Evolutionary conservation across 2,113 vertebrate species (phyloP).

Genomic region (Nibea coibor): DNA sequence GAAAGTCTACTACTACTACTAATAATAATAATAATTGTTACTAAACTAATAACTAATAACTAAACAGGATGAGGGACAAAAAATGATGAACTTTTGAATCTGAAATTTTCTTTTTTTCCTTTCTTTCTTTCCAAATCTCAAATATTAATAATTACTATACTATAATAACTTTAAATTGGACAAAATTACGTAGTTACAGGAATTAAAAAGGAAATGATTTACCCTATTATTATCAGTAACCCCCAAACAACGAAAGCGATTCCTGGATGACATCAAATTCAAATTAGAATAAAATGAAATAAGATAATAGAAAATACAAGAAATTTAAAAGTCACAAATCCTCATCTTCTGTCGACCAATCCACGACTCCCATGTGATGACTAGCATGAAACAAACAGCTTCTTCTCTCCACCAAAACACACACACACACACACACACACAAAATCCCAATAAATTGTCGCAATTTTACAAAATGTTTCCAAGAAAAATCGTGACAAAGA

Average conservation of each 20-base stretch:
- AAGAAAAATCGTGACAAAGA: neutral
- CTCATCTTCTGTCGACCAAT: neutral
- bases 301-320: neutral
- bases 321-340: neutral
- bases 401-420: neutral
- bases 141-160: neutral
- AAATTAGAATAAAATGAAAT: neutral
- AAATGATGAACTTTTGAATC: neutral
- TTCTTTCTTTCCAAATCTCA: neutral
- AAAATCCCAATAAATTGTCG: neutral
- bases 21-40: neutral
- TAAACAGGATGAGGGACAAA: neutral
- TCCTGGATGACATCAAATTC: neutral
- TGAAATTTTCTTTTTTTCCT: neutral
- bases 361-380: neutral
- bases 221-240: neutral
- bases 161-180: neutral
- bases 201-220: neutral
- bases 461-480: neutral
- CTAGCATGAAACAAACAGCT: neutral
- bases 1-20: neutral
- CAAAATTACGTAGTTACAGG: no score
- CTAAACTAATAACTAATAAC: no score
- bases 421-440: no score
- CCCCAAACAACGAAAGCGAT: neutral